Base-by-base conservation (phyloP, 2,797 vertebrate species). In the Hylomyscus alleni region DNA sequence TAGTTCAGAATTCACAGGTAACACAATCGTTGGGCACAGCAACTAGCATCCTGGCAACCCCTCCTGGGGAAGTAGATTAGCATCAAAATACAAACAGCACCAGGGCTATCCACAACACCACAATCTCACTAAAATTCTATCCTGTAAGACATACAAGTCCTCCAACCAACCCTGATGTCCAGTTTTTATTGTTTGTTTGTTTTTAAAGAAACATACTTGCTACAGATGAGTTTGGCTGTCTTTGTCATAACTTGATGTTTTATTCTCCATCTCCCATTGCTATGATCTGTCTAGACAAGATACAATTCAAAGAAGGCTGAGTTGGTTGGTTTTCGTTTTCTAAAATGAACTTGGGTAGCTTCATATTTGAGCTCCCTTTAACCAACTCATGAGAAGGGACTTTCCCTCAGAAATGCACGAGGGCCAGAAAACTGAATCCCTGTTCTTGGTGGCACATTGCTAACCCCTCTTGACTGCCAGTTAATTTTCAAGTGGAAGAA, bases 391-490 rank as follows among this genome's bases (percentile, higher is more conserved):
- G n/a, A 72, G 77, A 95, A 95, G 31, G 47, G 34, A 78, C 44
- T 87, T 81, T 88, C 47, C 92, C 37, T 94, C 58, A 67, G 58
- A 92, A 92, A 95, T 94, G 20, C 65, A 58, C 90, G 75, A 76
- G 67, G 24, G 58, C 69, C 56, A 78, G 89, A 80, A 91, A 94
- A 73, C 11, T 37, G 62, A 47, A 73, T 75, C 93, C 95, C 89
- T 86, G 62, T 85, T 96, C 60, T 95, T 95, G 85, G 89, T 82
- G 31, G 54, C 78, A 86, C 77, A 37, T 90, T 95, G 82, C 86
- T 95, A 87, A 93, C 75, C 58, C 73, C 81, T 54, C 67, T 90
- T 96, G n/a, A 31, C 0, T 72, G 87, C 77, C 89, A 78, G 73
- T 82, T 89, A 40, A 52, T 52, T 95, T 91, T 92, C 85, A 82